phyloP scores from a whole-genome alignment of 2,888 invertebrate genomes.

The Hydropsyche betteni region DNA sequence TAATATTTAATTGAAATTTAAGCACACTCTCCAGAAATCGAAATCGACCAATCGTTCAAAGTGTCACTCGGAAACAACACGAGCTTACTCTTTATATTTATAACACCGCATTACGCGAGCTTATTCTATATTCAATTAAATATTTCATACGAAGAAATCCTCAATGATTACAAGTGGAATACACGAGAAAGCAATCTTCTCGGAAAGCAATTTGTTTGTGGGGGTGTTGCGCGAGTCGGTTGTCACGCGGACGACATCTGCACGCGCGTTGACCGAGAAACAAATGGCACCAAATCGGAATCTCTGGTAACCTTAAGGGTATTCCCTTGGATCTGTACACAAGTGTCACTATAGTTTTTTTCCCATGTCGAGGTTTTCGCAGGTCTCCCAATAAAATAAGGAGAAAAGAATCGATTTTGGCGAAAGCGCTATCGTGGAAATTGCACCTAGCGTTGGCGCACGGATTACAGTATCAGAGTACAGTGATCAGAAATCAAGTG shows the following conservation, averaged over 20 bases:
- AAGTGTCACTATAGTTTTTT: too few relatives aligned
- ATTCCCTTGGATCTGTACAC: slow-evolving; percentile 7
- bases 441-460: not conserved
- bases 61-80: too few relatives aligned
- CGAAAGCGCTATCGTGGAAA: not conserved
- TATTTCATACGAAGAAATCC: not conserved
- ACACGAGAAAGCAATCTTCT: slow-evolving; percentile 17
- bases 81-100: too few relatives aligned
- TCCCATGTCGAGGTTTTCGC: too few relatives aligned
- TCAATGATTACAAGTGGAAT: slow-evolving; percentile 4
- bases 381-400: not conserved
- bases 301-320: not conserved
- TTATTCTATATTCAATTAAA: too few relatives aligned
- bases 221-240: not conserved
- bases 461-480: not conserved
- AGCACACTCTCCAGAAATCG: too few relatives aligned
- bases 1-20: too few relatives aligned
- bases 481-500: too few relatives aligned
- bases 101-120: too few relatives aligned
- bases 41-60: too few relatives aligned
- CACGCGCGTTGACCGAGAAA: slow-evolving; percentile 28
- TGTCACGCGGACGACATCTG: slow-evolving; percentile 22
- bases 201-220: slow-evolving; percentile 20
- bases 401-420: not conserved
- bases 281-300: slow-evolving; percentile 10